These are phyloP conservation scores for Osmoderma eremita DNA, from an alignment of 2,888 invertebrate species.

Conservation along the genomic window DNA sequence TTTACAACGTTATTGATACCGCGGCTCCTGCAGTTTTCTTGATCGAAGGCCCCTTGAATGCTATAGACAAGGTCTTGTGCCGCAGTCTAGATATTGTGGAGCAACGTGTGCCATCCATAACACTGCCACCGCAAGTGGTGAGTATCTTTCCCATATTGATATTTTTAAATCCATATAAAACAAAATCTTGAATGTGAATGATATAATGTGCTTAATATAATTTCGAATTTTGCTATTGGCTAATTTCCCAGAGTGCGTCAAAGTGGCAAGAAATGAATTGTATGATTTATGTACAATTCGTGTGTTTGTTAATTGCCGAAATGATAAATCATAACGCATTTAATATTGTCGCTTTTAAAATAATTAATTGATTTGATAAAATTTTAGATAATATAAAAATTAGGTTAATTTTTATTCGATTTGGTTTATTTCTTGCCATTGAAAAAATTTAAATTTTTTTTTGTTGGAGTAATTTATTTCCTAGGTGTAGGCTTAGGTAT, in stretches of 20 bases:
- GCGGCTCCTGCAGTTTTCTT: slow-evolving; percentile 79
- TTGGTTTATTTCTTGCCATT: not conserved
- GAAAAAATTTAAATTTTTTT: too few species aligned
- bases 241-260: too few species aligned
- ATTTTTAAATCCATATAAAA: too few species aligned
- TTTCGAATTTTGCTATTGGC: too few species aligned
- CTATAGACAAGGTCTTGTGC: slow-evolving; percentile 81
- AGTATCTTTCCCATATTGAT: slow-evolving; percentile 56
- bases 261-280: too few species aligned
- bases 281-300: not conserved
- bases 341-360: not conserved
- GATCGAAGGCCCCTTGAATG: slow-evolving; percentile 76
- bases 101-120: slow-evolving; percentile 82
- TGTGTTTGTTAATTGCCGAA: not conserved
- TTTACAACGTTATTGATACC: slow-evolving; percentile 77
- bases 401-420: too few species aligned
- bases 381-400: not conserved
- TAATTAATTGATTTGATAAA: not conserved
- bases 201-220: too few species aligned
- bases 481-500: too few species aligned
- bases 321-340: not conserved
- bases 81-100: slow-evolving; percentile 88
- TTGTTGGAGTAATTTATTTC: too few species aligned
- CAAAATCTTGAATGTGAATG: too few species aligned
- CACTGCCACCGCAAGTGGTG: slow-evolving; percentile 87